These are phyloP conservation scores for Drosophila subsilvestris DNA, from an alignment of 2,888 invertebrate species.

Conservation along the genomic window DNA sequence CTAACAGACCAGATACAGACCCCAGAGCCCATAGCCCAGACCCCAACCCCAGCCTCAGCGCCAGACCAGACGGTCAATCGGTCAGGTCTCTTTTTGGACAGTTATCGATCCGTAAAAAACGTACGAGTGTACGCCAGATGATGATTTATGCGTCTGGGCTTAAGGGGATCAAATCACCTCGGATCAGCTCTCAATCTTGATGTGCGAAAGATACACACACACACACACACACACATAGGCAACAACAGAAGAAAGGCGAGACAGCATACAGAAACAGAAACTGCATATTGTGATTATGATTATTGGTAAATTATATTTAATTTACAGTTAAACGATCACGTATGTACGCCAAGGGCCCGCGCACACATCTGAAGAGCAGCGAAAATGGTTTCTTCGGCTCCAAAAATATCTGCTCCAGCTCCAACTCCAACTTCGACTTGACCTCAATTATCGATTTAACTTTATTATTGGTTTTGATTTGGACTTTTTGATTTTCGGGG, in stretches of 20 bases:
- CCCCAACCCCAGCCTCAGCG: too few species aligned
- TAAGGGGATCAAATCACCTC: slow-evolving; percentile 48
- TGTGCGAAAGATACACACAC: slow-evolving; percentile 18
- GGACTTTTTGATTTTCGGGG: slow-evolving; percentile 61
- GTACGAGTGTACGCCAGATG: slow-evolving; percentile 28
- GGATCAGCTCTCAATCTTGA: slow-evolving; percentile 32
- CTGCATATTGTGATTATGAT: slow-evolving; percentile 81
- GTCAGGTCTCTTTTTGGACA: slow-evolving; percentile 54
- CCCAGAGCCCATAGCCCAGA: too few species aligned
- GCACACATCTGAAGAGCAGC: neutral
- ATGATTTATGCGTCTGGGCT: slow-evolving; percentile 81
- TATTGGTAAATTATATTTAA: slow-evolving; percentile 83
- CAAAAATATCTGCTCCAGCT: slow-evolving; percentile 24
- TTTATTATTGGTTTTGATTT: slow-evolving; percentile 84
- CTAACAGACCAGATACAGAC: neutral
- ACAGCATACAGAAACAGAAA: slow-evolving; percentile 37
- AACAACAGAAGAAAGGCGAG: neutral
- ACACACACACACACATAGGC: too few species aligned
- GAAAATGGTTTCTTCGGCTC: slow-evolving; percentile 37
- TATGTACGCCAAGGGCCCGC: slow-evolving; percentile 61
- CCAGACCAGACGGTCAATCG: slow-evolving; percentile 25
- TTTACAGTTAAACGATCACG: slow-evolving; percentile 83
- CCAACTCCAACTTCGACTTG: slow-evolving; percentile 49
- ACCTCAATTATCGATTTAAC: slow-evolving; percentile 85
- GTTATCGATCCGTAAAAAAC: slow-evolving; percentile 63